Conservation (phyloP, 2,888 invertebrate genomes). For the Clitarchus hookeri region DNA sequence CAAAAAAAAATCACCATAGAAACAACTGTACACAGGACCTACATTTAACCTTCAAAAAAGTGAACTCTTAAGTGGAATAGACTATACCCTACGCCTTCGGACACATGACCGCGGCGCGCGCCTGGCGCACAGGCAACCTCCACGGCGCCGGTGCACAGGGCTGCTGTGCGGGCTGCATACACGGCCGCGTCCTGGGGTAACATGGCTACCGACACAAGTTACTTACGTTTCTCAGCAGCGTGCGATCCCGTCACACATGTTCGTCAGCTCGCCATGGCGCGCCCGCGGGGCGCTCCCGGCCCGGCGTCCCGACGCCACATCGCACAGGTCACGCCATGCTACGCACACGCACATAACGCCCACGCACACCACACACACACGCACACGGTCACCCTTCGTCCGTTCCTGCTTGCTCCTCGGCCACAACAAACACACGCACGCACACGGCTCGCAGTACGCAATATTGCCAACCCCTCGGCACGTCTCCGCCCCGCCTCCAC, state of each 20-base stretch:
- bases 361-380: neutral
- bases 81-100: too few species aligned
- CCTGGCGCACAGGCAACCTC: neutral
- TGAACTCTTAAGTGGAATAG: too few species aligned
- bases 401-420: neutral
- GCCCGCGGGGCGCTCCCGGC: neutral
- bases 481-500: neutral
- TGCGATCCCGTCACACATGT: neutral
- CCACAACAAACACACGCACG: conserved; percentile 10
- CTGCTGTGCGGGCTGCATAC: neutral
- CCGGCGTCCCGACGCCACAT: neutral
- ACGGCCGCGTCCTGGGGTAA: neutral
- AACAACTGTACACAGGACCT: too few species aligned
- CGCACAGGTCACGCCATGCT: neutral
- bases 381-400: neutral
- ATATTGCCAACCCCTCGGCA: neutral
- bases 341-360: neutral
- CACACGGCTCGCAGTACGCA: neutral
- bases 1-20: too few species aligned
- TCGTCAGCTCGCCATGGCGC: conserved; percentile 2
- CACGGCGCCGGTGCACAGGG: neutral
- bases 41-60: too few species aligned
- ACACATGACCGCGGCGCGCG: neutral
- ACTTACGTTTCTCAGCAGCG: neutral
- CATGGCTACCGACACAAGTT: neutral